Percentiles rank a stretch among this genome's conserved stretches.
Evolutionary conservation across 2,797 vertebrate species (phyloP).

Genomic region (Rhinatrema bivittatum): DNA sequence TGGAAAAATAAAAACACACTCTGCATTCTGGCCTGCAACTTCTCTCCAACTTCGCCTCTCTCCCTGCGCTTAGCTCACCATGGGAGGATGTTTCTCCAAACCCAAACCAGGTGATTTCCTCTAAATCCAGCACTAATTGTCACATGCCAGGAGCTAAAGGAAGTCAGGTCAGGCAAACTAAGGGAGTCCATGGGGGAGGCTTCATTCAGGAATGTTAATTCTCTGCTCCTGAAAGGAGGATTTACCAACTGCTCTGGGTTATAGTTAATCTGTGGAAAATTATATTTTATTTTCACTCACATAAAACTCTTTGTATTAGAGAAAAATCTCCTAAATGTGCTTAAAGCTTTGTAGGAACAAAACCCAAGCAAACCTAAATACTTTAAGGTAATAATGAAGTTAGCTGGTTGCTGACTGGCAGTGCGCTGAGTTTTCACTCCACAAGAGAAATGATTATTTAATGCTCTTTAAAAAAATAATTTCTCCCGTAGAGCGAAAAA

Average conservation of each 20-base stretch:
- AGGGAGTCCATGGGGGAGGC: not conserved
- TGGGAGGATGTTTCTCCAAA: constrained; percentile 94
- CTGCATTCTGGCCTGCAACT: constrained; percentile 6
- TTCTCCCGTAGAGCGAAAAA: no score
- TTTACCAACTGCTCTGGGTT: constrained; percentile 11
- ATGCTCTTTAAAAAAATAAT: no score
- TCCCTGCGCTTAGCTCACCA: constrained; percentile 52
- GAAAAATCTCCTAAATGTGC: not conserved
- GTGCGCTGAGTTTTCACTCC: no score
- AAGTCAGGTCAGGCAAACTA: constrained; percentile 40
- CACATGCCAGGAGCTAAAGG: constrained; percentile 19
- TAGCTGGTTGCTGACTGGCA: no score
- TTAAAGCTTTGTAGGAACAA: no score
- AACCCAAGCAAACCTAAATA: no score
- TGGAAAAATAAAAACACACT: constrained; percentile 1
- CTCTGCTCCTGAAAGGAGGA: constrained; percentile 4
- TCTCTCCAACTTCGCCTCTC: not conserved
- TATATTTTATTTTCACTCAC: constrained; percentile 5
- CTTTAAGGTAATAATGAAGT: no score
- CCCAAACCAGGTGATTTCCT: constrained; percentile 78
- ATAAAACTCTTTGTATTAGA: not conserved
- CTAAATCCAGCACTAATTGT: constrained; percentile 31
- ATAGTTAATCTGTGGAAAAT: constrained; percentile 21
- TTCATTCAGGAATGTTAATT: constrained; percentile 39
- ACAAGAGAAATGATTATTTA: no score